Conservation (phyloP, 2,113 vertebrate genomes). For the Corythornis cristatus region DNA sequence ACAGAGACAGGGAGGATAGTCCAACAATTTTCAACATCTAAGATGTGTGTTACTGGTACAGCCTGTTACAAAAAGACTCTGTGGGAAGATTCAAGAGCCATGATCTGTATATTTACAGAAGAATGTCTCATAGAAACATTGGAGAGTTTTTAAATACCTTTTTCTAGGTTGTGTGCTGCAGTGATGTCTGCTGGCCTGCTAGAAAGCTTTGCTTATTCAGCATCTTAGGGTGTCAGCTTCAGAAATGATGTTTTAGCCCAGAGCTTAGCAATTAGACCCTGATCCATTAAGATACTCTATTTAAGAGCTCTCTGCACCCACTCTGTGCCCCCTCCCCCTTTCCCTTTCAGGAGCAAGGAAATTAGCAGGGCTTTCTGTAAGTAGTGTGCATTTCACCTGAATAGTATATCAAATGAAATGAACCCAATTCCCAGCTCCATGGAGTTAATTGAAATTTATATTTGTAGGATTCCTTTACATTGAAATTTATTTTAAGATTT, state of each 20-base stretch:
- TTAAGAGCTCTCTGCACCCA: background rate
- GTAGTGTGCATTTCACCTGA: background rate
- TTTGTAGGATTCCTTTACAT: background rate
- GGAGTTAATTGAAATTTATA: background rate
- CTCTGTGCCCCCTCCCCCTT: background rate
- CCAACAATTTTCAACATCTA: background rate
- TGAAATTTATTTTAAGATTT: background rate
- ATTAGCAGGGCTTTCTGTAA: background rate
- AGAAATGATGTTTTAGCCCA: constrained; percentile 7
- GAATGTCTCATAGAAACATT: background rate
- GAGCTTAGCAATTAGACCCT: constrained; percentile 9
- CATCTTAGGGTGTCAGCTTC: constrained; percentile 16
- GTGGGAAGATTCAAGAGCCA: background rate
- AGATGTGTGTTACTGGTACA: background rate
- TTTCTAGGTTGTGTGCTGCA: background rate
- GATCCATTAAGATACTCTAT: constrained; percentile 15
- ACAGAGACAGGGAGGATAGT: background rate
- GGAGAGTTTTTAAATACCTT: background rate
- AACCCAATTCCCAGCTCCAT: background rate
- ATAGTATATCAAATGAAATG: background rate
- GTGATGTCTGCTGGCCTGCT: background rate
- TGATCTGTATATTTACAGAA: background rate
- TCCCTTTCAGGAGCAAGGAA: background rate
- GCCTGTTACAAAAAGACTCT: background rate
- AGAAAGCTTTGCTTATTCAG: constrained; percentile 32